These are phyloP conservation scores for Xenopus borealis DNA, from an alignment of 2,113 vertebrate genomes.

Conservation along the genomic window DNA sequence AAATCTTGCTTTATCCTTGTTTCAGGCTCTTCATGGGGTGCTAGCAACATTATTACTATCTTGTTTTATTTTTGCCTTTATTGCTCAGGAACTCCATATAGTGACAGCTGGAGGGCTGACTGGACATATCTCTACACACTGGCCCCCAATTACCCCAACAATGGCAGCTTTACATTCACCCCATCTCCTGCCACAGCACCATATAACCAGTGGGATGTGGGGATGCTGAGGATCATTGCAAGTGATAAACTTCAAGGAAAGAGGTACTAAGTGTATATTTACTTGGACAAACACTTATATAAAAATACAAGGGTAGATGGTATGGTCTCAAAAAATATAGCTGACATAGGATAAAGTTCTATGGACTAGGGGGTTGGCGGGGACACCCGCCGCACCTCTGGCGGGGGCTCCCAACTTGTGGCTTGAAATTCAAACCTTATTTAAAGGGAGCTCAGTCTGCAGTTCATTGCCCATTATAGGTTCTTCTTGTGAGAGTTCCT, in stretches of 20 bases:
- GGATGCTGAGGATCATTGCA: constrained; percentile 70
- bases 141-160: constrained; percentile 62
- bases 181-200: constrained; percentile 60
- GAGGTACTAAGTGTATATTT: constrained; percentile 54
- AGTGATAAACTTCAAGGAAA: constrained; percentile 57
- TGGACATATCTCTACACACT: constrained; percentile 86
- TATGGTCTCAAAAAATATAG: not conserved
- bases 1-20: too few relatives aligned
- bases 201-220: constrained; percentile 72
- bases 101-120: constrained; percentile 64
- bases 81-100: constrained; percentile 66
- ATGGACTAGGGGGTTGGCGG: too few relatives aligned
- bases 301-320: not conserved
- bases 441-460: too few relatives aligned
- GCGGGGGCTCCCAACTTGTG: too few relatives aligned
- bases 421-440: too few relatives aligned
- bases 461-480: too few relatives aligned
- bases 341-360: too few relatives aligned
- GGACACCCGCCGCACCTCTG: too few relatives aligned
- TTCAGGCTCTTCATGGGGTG: too few relatives aligned
- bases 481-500: too few relatives aligned
- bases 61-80: not conserved
- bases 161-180: constrained; percentile 71
- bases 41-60: too few relatives aligned
- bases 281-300: not conserved